Evolutionary conservation across 2,113 vertebrate genomes (phyloP).

Genomic region (Cynocephalus volans): DNA sequence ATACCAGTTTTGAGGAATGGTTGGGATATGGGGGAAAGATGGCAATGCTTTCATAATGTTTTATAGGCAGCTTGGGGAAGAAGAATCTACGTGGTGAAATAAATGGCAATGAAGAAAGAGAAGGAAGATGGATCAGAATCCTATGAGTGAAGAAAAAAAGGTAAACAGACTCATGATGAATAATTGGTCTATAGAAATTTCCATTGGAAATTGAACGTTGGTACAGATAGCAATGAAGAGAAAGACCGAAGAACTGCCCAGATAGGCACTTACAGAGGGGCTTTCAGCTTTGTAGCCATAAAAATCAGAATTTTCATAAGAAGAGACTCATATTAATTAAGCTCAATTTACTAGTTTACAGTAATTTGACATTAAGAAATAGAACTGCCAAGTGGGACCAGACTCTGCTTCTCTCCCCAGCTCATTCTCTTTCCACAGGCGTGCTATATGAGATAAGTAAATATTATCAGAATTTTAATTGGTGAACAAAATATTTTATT

Average conservation of each 20-base stretch:
- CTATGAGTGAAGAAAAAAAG: neutral
- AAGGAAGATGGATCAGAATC: neutral
- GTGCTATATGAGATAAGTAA: neutral
- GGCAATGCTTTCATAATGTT: neutral
- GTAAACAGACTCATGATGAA: neutral
- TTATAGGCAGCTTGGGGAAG: neutral
- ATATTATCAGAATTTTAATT: constrained; percentile 47
- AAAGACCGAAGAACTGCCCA: neutral
- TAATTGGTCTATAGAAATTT: neutral
- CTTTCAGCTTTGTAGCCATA: neutral
- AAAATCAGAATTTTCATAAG: constrained; percentile 12
- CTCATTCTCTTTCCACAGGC: neutral
- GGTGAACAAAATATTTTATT: constrained; percentile 37
- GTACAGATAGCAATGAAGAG: neutral
- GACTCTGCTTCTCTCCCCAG: neutral
- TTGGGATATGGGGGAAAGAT: neutral
- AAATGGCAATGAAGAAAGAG: neutral
- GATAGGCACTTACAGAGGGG: neutral
- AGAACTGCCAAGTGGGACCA: neutral
- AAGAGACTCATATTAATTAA: neutral
- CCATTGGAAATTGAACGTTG: neutral
- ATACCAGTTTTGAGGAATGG: neutral
- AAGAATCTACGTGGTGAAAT: neutral
- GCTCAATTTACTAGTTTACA: neutral
- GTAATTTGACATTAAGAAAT: neutral